phyloP scores from a whole-genome alignment of 2,888 invertebrate species.

The Leuctra nigra region DNA sequence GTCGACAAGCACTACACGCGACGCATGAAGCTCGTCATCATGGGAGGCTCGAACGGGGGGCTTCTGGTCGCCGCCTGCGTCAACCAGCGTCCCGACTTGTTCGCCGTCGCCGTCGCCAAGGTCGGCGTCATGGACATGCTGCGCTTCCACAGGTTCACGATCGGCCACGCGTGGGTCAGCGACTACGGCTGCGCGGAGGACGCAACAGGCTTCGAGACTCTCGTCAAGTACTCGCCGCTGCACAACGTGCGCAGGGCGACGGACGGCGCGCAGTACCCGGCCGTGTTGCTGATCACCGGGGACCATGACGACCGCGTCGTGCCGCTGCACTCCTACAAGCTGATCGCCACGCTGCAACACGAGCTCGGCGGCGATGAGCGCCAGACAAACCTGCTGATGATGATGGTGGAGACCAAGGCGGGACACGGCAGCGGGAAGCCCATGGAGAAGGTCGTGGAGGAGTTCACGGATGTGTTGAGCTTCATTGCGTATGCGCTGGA shows the following conservation, averaged over 20 bases:
- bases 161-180: slow-evolving; percentile 50
- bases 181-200: slow-evolving; percentile 50
- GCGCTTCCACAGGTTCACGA: slow-evolving; percentile 52
- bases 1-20: slow-evolving; percentile 43
- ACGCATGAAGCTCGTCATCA: slow-evolving; percentile 42
- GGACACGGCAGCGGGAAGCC: slow-evolving; percentile 55
- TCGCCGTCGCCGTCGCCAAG: slow-evolving; percentile 45
- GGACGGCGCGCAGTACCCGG: slow-evolving; percentile 42
- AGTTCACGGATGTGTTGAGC: slow-evolving; percentile 43
- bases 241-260: slow-evolving; percentile 43
- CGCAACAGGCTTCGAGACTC: slow-evolving; percentile 43
- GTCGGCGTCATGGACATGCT: slow-evolving; percentile 54
- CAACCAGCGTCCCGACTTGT: slow-evolving; percentile 50
- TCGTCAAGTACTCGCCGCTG: slow-evolving; percentile 46
- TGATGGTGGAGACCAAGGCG: slow-evolving; percentile 48
- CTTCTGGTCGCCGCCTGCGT: slow-evolving; percentile 47
- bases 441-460: slow-evolving; percentile 44
- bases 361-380: slow-evolving; percentile 34
- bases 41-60: slow-evolving; percentile 52
- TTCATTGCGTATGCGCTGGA: slow-evolving; percentile 43
- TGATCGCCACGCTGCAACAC: slow-evolving; percentile 48
- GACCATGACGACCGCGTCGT: slow-evolving; percentile 56
- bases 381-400: slow-evolving; percentile 47
- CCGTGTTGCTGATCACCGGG: slow-evolving; percentile 46
- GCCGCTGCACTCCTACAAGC: slow-evolving; percentile 52